Conservation (phyloP, 2,888 invertebrate genomes). For the Machimus atricapillus region DNA sequence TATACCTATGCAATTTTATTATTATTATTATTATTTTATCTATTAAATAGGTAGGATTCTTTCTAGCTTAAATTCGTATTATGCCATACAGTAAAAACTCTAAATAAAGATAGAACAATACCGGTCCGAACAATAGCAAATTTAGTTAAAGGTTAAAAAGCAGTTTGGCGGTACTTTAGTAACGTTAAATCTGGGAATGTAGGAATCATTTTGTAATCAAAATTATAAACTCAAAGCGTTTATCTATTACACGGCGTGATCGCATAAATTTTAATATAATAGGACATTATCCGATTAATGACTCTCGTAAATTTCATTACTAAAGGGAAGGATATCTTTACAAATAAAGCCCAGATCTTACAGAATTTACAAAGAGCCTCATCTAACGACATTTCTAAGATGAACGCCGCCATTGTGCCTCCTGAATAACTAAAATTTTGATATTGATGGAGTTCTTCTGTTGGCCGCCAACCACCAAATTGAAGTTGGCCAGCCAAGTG, state of each 20-base stretch:
- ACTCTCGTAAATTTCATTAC: background rate
- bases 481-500: background rate
- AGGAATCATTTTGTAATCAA: too few species aligned
- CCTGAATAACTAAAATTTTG: background rate
- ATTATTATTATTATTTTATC: too few species aligned
- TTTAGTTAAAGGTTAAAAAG: too few species aligned
- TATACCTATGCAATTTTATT: too few species aligned
- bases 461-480: background rate
- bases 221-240: too few species aligned
- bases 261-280: background rate
- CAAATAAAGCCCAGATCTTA: background rate
- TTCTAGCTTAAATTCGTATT: too few species aligned
- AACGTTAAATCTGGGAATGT: too few species aligned
- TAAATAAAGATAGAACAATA: too few species aligned
- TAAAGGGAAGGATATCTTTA: background rate
- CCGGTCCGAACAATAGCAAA: too few species aligned
- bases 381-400: background rate
- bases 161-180: too few species aligned
- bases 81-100: too few species aligned
- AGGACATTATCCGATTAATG: background rate
- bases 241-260: background rate
- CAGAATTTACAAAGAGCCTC: background rate
- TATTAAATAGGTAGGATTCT: too few species aligned
- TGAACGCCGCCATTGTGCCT: background rate
- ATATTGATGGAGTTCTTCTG: background rate